Conservation (phyloP, 2,888 invertebrate genomes). For the Acanthosoma haemorrhoidale region DNA sequence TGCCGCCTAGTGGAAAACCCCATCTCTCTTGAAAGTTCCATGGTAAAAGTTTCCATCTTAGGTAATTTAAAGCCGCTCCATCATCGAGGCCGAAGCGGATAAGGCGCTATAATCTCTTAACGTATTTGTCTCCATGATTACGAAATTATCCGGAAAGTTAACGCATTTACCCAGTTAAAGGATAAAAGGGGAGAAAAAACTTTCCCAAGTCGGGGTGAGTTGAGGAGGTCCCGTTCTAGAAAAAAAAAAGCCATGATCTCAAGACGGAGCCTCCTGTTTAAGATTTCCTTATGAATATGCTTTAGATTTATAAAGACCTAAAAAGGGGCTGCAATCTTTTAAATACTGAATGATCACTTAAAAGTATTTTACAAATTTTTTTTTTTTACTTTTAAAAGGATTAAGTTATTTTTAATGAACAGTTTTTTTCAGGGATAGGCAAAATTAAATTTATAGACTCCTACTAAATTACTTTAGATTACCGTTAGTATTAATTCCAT, state of each 20-base stretch:
- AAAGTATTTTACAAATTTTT: too few relatives aligned
- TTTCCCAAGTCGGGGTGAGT: neutral
- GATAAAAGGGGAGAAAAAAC: conserved; percentile 19
- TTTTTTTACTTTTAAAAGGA: too few relatives aligned
- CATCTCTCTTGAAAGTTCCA: neutral
- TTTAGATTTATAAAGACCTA: neutral
- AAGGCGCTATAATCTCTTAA: conserved; percentile 25
- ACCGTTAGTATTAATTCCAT: too few relatives aligned
- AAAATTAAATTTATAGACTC: too few relatives aligned
- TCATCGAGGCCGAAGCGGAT: conserved; percentile 21
- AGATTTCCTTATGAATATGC: conserved; percentile 19
- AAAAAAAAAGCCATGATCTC: neutral
- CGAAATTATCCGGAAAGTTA: conserved; percentile 27
- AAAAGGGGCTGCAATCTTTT: neutral
- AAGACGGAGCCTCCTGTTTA: neutral
- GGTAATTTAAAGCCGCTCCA: conserved; percentile 13
- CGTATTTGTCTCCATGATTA: conserved; percentile 29
- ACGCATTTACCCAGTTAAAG: conserved; percentile 25
- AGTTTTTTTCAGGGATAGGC: too few relatives aligned
- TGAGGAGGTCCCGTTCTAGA: conserved; percentile 6
- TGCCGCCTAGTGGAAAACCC: neutral
- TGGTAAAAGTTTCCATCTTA: conserved; percentile 1
- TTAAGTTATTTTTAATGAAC: too few relatives aligned
- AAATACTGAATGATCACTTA: conserved; percentile 1
- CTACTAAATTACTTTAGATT: too few relatives aligned